Conservation (phyloP, 2,888 invertebrate genomes). For the Ectemnius cavifrons region DNA sequence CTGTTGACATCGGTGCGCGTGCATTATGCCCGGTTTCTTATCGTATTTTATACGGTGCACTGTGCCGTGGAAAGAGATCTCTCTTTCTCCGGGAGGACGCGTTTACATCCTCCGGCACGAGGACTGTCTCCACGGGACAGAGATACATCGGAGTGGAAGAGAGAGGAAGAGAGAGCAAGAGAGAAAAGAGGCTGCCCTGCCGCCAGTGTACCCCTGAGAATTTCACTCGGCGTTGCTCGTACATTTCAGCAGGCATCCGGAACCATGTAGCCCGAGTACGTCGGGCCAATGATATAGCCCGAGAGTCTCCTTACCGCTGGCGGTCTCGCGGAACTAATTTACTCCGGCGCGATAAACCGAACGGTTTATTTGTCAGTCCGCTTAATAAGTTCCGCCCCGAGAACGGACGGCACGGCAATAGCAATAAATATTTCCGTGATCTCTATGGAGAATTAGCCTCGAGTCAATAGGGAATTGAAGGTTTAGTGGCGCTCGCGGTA, state of each 20-base stretch:
- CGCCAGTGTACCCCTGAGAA: conserved; percentile 25
- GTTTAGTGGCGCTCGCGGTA: too few relatives aligned
- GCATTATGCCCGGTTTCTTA: conserved; percentile 55
- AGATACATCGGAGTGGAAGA: conserved; percentile 21
- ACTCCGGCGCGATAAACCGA: too few relatives aligned
- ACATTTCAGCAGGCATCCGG: conserved; percentile 35
- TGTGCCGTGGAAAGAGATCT: conserved; percentile 3
- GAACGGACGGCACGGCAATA: too few relatives aligned
- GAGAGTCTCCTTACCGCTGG: too few relatives aligned
- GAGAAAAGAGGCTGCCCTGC: background rate
- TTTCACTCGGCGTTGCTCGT: conserved; percentile 19
- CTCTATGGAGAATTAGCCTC: too few relatives aligned
- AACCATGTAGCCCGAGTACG: background rate
- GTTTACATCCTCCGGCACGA: conserved; percentile 21
- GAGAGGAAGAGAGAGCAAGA: background rate
- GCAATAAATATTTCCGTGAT: too few relatives aligned
- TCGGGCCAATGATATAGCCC: conserved; percentile 1
- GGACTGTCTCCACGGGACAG: conserved; percentile 1
- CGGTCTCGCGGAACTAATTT: too few relatives aligned
- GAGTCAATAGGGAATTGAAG: too few relatives aligned
- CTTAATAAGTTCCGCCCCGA: too few relatives aligned
- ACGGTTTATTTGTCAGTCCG: too few relatives aligned
- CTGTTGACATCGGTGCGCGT: conserved; percentile 62
- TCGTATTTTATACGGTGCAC: conserved; percentile 42
- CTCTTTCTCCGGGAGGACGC: conserved; percentile 39